Base-by-base conservation (phyloP, 2,797 vertebrate species). In the Coregonus ussuriensis region DNA sequence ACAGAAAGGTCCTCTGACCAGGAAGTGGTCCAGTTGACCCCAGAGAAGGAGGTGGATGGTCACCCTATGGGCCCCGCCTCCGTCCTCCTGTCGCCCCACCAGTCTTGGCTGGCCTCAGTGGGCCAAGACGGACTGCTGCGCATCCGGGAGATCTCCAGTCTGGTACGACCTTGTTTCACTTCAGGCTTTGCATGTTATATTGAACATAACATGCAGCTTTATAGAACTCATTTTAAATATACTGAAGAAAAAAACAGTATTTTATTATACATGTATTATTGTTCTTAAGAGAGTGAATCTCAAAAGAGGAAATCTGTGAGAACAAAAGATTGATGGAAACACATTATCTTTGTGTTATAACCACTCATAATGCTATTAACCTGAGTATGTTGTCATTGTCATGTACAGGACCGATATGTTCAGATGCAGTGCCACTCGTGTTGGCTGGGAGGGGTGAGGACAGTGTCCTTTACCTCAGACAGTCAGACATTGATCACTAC, bases 341-440 rank as follows among this genome's bases (percentile, higher is more conserved):
- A 47, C 41, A 11, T 11, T 11, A 15, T 15, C 9, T 25, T 15
- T 47, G 21, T 51, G 33, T 65, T 66, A 3, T 14, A 16, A 67
- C 37, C 21, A 14, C 14, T 76, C n/a, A 21, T 33, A n/a, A n/a
- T 5, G 51, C 14, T 35, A 65, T 25, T 71, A 63, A 13, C 16
- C 13, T 63, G 56, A 18, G 41, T 52, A 21, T 53, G 54, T 68
- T 71, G 25, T 81, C 18, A 31, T 9, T 68, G 53, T 63, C 65
- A 7, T 75, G 63, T 56, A 54, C 79, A 97, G 41, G 41, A 47
- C 9, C 41, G 41, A 4, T 87, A 92, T 90, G 87, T 84, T 87
- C 88, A 78, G 71, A 86, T 88, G 37, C 90, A 89, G 68, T 95
- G 95, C 69, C 95, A 96, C 77, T 96, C 96, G 0, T 93, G 94